These are phyloP conservation scores for Heterotilapia buettikoferi DNA, from an alignment of 2,113 vertebrate species.

Conservation along the genomic window DNA sequence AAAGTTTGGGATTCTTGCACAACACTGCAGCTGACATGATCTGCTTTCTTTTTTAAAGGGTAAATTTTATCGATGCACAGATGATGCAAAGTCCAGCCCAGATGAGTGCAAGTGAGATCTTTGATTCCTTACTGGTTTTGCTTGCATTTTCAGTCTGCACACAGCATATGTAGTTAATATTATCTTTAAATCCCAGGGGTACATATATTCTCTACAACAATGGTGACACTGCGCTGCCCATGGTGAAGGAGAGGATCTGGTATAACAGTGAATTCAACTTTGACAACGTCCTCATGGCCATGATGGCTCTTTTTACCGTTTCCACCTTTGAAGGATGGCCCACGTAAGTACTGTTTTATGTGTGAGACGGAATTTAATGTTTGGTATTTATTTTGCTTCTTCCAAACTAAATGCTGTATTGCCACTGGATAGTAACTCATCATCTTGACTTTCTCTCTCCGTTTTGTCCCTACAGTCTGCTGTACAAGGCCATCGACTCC, in stretches of 20 bases:
- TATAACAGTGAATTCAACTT: conserved; percentile 98
- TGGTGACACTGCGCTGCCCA: conserved; percentile 84
- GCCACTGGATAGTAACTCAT: neutral
- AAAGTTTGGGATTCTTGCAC: neutral
- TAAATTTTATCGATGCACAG: conserved; percentile 94
- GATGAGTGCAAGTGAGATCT: conserved; percentile 87
- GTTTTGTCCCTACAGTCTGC: conserved; percentile 70
- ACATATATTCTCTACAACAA: conserved; percentile 95
- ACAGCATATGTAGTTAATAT: neutral
- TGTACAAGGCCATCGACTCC: conserved; percentile 97
- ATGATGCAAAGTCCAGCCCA: conserved; percentile 91
- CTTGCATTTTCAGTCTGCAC: neutral
- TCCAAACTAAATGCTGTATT: neutral
- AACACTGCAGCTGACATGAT: neutral
- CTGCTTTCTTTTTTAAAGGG: conserved; percentile 63
- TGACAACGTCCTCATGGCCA: conserved; percentile 94
- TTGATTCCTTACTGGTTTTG: neutral
- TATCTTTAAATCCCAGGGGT: conserved; percentile 64
- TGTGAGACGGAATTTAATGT: neutral
- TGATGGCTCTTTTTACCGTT: conserved; percentile 98
- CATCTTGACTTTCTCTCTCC: neutral
- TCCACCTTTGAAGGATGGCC: conserved; percentile 99
- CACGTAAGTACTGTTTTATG: conserved; percentile 74
- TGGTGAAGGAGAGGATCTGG: conserved; percentile 89
- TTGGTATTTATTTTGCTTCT: neutral